Evolutionary conservation across 1,140 invertebrate species (phyloP).

Genomic region (Eumaeus atala): DNA sequence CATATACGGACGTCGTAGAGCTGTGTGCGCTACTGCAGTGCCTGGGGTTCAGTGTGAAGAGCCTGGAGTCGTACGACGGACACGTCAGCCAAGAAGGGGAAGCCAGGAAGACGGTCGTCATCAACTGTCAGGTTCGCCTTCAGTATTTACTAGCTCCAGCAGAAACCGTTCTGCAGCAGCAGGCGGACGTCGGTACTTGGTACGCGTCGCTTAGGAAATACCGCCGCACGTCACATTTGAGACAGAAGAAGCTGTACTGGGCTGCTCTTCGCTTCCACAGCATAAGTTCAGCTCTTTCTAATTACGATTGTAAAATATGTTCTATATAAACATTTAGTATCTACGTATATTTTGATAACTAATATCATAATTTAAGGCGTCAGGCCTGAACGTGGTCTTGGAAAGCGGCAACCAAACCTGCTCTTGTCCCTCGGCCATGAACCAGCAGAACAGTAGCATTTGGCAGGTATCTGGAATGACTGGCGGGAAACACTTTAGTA

Average conservation of each 20-base stretch:
- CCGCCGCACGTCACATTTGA: no score
- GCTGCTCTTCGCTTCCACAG: no score
- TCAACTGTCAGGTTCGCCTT: slow-evolving; percentile 50
- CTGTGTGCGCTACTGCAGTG: slow-evolving; percentile 57
- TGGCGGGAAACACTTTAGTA: slow-evolving; percentile 57
- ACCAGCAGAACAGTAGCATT: slow-evolving; percentile 51
- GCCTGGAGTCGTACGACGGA: slow-evolving; percentile 37
- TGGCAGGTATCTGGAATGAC: slow-evolving; percentile 64
- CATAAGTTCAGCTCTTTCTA: no score
- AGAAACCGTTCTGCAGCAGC: neutral
- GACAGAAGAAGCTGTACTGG: no score
- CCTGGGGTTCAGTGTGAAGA: slow-evolving; percentile 52
- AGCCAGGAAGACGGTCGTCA: slow-evolving; percentile 37
- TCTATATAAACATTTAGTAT: neutral
- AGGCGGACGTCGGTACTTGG: neutral
- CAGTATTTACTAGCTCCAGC: neutral
- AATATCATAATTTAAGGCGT: slow-evolving; percentile 37
- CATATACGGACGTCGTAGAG: slow-evolving; percentile 54
- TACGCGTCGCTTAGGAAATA: no score
- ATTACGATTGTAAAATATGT: no score
- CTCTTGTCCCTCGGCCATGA: slow-evolving; percentile 45
- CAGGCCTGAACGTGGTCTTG: slow-evolving; percentile 55
- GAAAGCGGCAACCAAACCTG: slow-evolving; percentile 45
- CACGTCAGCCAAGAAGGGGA: slow-evolving; percentile 42
- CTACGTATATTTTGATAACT: neutral